Conservation (phyloP, 2,113 vertebrate species). For the Psilopsiagon aurifrons region DNA sequence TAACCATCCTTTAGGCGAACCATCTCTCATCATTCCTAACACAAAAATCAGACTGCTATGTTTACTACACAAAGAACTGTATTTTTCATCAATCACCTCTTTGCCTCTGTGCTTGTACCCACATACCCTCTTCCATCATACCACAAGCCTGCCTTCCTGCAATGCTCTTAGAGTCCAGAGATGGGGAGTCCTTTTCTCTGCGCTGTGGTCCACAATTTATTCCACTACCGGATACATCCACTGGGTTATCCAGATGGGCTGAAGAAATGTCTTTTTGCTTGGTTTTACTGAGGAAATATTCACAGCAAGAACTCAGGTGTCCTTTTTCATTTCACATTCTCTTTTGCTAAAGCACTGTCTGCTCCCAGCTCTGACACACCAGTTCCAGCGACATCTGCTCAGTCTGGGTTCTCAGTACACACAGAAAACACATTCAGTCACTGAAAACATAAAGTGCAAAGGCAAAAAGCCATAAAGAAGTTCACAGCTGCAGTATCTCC, state of each 20-base stretch:
- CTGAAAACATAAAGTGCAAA: neutral
- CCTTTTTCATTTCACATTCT: neutral
- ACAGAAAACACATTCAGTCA: neutral
- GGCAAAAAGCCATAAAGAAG: neutral
- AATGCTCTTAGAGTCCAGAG: neutral
- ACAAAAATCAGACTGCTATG: neutral
- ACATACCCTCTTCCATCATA: neutral
- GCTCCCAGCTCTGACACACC: neutral
- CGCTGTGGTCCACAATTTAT: neutral
- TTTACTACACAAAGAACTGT: neutral
- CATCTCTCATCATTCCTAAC: neutral
- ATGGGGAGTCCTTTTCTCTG: neutral
- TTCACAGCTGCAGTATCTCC: neutral
- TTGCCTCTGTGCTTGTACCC: neutral
- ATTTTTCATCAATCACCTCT: neutral
- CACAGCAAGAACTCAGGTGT: neutral
- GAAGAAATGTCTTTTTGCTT: neutral
- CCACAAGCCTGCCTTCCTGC: neutral
- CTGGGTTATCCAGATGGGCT: neutral
- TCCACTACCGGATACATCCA: neutral
- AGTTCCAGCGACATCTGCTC: neutral
- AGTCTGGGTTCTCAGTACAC: neutral
- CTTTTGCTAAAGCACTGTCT: neutral
- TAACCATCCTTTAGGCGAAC: neutral
- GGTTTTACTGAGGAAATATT: neutral